Conservation (phyloP, 2,888 invertebrate species). For the Leucophora obtusa region DNA sequence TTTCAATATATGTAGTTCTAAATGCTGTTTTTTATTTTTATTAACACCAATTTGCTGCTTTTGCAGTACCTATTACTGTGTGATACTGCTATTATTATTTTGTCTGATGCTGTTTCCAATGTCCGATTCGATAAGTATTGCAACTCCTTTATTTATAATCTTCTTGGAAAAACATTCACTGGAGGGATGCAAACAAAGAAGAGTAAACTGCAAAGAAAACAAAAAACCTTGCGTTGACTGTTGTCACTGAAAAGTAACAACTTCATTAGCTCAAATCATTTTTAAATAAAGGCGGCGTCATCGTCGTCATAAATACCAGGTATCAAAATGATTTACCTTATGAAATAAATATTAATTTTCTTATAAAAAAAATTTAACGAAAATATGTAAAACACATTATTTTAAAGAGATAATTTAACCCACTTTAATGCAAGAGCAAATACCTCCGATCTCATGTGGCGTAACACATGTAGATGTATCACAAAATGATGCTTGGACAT, state of each 20-base stretch:
- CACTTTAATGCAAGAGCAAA: background rate
- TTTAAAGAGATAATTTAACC: background rate
- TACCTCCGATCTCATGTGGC: background rate
- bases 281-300: slow-evolving; percentile 6
- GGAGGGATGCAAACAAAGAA: background rate
- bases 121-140: no score
- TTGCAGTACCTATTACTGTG: no score
- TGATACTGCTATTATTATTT: no score
- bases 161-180: no score
- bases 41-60: no score
- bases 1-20: no score
- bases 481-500: background rate
- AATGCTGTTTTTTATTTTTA: no score
- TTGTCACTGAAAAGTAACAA: slow-evolving; percentile 38
- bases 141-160: no score
- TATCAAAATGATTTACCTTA: slow-evolving; percentile 35
- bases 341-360: slow-evolving; percentile 13
- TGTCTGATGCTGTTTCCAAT: no score
- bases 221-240: background rate
- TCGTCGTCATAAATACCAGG: slow-evolving; percentile 34
- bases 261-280: slow-evolving; percentile 39
- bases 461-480: background rate
- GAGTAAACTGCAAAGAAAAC: background rate
- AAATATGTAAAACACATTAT: background rate
- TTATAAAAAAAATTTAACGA: background rate